Evolutionary conservation across 2,113 vertebrate genomes (phyloP).

Genomic region (Phocoena sinus): DNA sequence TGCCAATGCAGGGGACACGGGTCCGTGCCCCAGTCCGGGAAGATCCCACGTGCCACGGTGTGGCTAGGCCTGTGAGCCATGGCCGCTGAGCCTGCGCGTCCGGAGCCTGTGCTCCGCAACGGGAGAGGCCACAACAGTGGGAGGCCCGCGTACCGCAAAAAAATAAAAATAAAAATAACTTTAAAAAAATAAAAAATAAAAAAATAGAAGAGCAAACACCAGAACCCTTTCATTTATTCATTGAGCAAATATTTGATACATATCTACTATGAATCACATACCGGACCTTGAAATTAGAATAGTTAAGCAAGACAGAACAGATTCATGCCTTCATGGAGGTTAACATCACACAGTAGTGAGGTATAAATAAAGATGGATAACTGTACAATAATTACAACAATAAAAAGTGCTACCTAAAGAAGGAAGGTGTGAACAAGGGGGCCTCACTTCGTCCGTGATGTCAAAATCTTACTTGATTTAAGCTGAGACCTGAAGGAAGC

Average conservation of each 20-base stretch:
- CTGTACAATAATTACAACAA: background rate
- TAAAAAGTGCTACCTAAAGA: background rate
- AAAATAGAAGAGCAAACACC: background rate
- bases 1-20: too few relatives aligned
- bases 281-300: background rate
- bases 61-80: too few relatives aligned
- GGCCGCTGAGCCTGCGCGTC: too few relatives aligned
- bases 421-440: background rate
- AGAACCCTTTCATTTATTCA: background rate
- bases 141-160: too few relatives aligned
- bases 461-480: constrained; percentile 6
- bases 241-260: background rate
- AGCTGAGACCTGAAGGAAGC: background rate
- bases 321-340: background rate
- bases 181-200: background rate
- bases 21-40: too few relatives aligned
- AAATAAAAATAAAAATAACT: too few relatives aligned
- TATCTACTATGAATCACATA: background rate
- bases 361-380: background rate
- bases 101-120: too few relatives aligned
- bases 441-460: background rate
- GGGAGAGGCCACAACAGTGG: too few relatives aligned
- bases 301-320: background rate
- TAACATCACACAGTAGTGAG: background rate
- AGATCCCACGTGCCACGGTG: too few relatives aligned